Evolutionary conservation across 2,113 vertebrate genomes (phyloP), one percentile per base, ranked within the genome.

Genomic region (Cavia porcellus): DNA sequence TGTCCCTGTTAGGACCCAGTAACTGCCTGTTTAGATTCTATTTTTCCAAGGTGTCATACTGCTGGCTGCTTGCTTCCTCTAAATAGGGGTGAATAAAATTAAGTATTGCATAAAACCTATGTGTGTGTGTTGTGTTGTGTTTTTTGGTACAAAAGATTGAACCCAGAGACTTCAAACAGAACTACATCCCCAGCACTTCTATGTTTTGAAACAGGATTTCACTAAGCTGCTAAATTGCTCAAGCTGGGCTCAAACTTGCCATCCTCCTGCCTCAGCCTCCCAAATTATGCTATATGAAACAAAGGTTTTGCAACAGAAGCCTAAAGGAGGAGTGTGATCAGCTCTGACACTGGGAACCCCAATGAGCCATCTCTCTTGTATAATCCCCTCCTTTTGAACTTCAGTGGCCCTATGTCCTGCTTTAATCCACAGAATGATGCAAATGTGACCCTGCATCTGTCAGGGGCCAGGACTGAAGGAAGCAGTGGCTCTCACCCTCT

Each of bases 21-120:
- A 28, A 86, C 86, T 93, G 95, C 84, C 83, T 89, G 70, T 85
- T 88, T 90, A 84, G 86, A 30, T 66, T 96, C 52, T 55, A 25
- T 57, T 72, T 80, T 92, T 45, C 89, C 61, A 55, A 4, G 25
- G 25, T 50, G 35, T 55, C 35, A 55, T 62, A 83, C 3, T 28
- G 47, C 59, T 92, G 82, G 50, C 92, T 77, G 30, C 30, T 59
- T 86, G 72, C 64, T 92, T 85, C 45, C 74, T 94, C 72, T 84
- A 64, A 81, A n/a, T 28, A 88, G 50, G 85, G 42, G 64, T 50
- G 25, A 25, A 32, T 32, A 94, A 88, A 90, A 77, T 79, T 38
- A 74, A 92, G 83, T 83, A 35, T 77, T 93, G 66, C 17, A 8
- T 59, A 74, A 95, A 89, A 66, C 14, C 11, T 28, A n/a, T 50